Base-by-base conservation (phyloP, 1,140 invertebrate genomes). In the Varroa destructor region DNA sequence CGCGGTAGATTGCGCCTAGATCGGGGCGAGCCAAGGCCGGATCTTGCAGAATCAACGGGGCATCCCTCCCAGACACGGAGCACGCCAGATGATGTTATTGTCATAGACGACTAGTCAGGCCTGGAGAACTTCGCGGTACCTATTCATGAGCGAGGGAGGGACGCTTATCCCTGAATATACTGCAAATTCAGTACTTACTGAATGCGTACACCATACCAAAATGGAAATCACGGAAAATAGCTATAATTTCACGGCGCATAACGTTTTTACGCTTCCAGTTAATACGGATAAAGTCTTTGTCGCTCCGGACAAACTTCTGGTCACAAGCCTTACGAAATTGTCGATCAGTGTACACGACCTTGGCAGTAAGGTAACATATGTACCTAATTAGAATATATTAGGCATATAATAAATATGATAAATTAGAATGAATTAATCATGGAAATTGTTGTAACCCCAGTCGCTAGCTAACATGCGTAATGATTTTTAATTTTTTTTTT, bases 291-390 rank as follows among this genome's bases (percentile, higher is more conserved):
- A 67, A 14, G 46, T 67, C 2, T 67, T 40, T 37, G 10, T 8
- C 37, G 61, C 61, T n/a, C 61, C 61, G 46, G 61, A 67, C 61
- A 67, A 37, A 8, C 61, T 67, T 1, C 61, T 67, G 12, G 61
- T 67, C 12, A 67, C 61, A 5, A 67, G 61, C 46, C 61, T 67
- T 12, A 67, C 61, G 61, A 67, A 67, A 40, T 1, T 67, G 36
- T 14, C 46, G 2, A 40, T 67, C 10, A n/a, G 61, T 12, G 61
- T 67, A 14, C 10, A 43, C 5, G 61, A 67, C 40, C 61, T 67
- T 14, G 61, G 61, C 61, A 46, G 46, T 40, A 67, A 51, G 46
- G 46, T 51, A 8, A 51, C 4, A 51, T 51, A 51, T 25, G 25
- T 25, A 25, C 25, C 25, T 25, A 25, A 25, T 25, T 25, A 25